phyloP scores from a whole-genome alignment of 2,888 invertebrate genomes.

The Horisme vitalbata region DNA sequence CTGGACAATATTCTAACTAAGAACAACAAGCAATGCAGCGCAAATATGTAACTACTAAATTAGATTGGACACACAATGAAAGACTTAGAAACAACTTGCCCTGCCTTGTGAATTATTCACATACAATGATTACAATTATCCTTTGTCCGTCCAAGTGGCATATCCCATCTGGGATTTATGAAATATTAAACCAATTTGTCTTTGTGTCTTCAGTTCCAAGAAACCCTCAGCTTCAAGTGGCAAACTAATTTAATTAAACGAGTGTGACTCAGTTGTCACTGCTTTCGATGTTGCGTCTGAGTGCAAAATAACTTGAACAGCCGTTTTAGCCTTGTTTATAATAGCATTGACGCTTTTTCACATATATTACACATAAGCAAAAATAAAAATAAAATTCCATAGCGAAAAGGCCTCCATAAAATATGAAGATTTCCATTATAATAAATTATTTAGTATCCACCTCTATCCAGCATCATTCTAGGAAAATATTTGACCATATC shows the following conservation, averaged over 20 bases:
- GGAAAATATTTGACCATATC: too few species aligned
- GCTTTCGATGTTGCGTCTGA: slow-evolving; percentile 12
- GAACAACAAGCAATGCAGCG: too few species aligned
- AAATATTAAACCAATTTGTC: slow-evolving; percentile 3
- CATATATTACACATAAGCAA: too few species aligned
- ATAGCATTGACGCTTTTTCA: too few species aligned
- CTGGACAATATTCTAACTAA: too few species aligned
- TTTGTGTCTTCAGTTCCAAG: slow-evolving; percentile 17
- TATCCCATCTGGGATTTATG: slow-evolving; percentile 4
- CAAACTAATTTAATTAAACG: slow-evolving; percentile 27
- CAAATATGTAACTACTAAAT: too few species aligned
- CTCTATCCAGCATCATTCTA: too few species aligned
- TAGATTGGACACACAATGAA: too few species aligned
- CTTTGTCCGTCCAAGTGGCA: slow-evolving; percentile 2
- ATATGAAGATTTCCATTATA: too few species aligned
- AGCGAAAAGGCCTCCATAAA: too few species aligned
- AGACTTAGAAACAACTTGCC: neutral
- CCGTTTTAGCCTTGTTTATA: slow-evolving; percentile 6
- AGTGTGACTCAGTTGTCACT: slow-evolving; percentile 23
- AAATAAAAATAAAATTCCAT: too few species aligned
- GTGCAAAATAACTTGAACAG: slow-evolving; percentile 32
- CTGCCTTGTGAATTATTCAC: slow-evolving; percentile 9
- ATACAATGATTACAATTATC: neutral
- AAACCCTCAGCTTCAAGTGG: slow-evolving; percentile 20
- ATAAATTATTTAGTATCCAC: too few species aligned